These are phyloP conservation scores for Stratiolaelaps scimitus DNA, from an alignment of 1,140 invertebrate genomes.

Conservation along the genomic window DNA sequence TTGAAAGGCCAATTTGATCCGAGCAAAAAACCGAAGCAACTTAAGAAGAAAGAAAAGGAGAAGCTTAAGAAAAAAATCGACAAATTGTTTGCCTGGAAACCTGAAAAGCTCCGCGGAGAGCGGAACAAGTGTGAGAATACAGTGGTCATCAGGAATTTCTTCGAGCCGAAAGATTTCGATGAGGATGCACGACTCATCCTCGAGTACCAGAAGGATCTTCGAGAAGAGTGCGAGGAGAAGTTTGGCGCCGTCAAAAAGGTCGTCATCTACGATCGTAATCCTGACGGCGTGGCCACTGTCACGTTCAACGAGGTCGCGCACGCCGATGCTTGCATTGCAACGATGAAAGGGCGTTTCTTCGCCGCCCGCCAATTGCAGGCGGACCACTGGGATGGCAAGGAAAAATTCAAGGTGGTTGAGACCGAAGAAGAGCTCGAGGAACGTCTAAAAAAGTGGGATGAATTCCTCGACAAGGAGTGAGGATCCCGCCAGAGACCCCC, in stretches of 20 bases:
- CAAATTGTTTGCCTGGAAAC: constrained; percentile 91
- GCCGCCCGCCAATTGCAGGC: constrained; percentile 67
- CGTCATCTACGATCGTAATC: constrained; percentile 80
- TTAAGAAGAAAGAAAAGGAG: constrained; percentile 73
- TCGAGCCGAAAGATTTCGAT: constrained; percentile 77
- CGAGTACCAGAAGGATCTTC: constrained; percentile 77
- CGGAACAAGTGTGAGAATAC: constrained; percentile 72
- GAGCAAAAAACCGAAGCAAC: constrained; percentile 72
- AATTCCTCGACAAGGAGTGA: constrained; percentile 53
- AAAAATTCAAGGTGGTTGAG: constrained; percentile 81
- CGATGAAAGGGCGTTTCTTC: constrained; percentile 85
- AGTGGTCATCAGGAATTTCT: constrained; percentile 88
- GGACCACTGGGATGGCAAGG: constrained; percentile 85
- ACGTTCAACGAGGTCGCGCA: constrained; percentile 77
- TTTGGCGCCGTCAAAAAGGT: constrained; percentile 87
- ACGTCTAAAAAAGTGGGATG: constrained; percentile 72
- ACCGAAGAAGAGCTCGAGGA: constrained; percentile 72
- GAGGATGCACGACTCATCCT: constrained; percentile 70
- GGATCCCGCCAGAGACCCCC: too few relatives aligned
- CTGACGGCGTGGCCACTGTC: constrained; percentile 83
- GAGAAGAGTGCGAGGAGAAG: constrained; percentile 67
- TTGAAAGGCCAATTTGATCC: constrained; percentile 93
- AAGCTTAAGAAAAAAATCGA: constrained; percentile 85
- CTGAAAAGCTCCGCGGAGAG: constrained; percentile 71
- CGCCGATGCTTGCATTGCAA: constrained; percentile 72